These are phyloP conservation scores for Calliphora vomitoria DNA, from an alignment of 2,888 invertebrate species.

Conservation along the genomic window DNA sequence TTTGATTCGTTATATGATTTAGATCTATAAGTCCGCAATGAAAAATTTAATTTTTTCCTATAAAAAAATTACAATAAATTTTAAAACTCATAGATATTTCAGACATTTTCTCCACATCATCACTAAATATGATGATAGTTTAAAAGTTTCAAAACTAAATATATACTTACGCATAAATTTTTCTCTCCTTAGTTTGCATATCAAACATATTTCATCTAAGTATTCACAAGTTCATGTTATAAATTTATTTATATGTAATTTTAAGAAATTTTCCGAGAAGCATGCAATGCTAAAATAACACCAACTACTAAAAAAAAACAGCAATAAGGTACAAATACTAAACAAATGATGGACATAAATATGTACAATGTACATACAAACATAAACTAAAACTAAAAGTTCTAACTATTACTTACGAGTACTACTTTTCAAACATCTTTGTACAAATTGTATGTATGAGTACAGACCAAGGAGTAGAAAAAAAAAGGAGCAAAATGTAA, in stretches of 20 bases:
- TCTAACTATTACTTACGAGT: constrained; percentile 17
- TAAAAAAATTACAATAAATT: too few species aligned
- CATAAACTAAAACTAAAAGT: constrained; percentile 32
- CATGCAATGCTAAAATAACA: constrained; percentile 2
- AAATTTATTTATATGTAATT: constrained; percentile 40
- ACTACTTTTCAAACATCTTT: constrained; percentile 7
- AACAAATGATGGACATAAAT: constrained; percentile 68
- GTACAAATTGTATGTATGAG: background rate
- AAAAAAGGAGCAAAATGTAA: background rate
- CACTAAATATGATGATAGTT: too few species aligned
- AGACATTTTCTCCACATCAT: too few species aligned
- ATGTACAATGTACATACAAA: background rate
- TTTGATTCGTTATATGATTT: too few species aligned
- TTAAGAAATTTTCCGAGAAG: background rate
- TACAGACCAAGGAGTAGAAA: background rate
- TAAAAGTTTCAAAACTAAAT: too few species aligned
- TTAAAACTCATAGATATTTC: too few species aligned
- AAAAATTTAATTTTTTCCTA: too few species aligned
- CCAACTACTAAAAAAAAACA: background rate
- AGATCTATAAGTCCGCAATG: too few species aligned
- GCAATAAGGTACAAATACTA: constrained; percentile 1
- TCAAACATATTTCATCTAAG: constrained; percentile 1
- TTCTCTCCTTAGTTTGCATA: constrained; percentile 13
- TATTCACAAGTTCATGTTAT: constrained; percentile 18
- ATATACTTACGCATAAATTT: too few species aligned